phyloP scores from a whole-genome alignment of 2,888 invertebrate genomes.

The Phymatocera aterrima region DNA sequence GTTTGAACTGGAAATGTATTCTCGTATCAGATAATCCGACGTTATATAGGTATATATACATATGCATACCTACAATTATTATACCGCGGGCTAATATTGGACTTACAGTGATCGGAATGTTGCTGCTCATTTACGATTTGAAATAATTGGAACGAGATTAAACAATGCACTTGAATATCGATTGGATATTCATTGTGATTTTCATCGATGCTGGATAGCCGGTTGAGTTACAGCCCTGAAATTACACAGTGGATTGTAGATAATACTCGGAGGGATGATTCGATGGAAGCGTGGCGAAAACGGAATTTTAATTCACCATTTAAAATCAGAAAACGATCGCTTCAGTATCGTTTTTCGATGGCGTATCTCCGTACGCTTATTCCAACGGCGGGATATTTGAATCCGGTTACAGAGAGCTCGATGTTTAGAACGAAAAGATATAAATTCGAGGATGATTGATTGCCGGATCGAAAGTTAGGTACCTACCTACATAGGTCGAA shows the following conservation, averaged over 20 bases:
- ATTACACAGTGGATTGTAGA: not conserved
- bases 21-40: not conserved
- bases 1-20: not conserved
- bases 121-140: slow-evolving; percentile 3
- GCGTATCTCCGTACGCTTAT: not conserved
- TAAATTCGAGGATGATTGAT: slow-evolving; percentile 34
- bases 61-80: not conserved
- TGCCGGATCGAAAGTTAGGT: no score
- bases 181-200: slow-evolving; percentile 24
- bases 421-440: not conserved
- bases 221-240: not conserved
- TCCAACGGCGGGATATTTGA: not conserved
- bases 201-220: not conserved
- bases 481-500: no score
- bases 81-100: slow-evolving; percentile 5
- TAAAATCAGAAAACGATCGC: no score
- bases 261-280: no score
- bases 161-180: not conserved
- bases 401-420: not conserved
- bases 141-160: slow-evolving; percentile 19
- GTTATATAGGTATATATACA: no score
- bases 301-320: no score
- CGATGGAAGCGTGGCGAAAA: no score
- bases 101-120: not conserved
- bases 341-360: no score